Percentiles rank a stretch among this genome's conserved stretches.
These are phyloP conservation scores for Drosophila paranaensis DNA, from an alignment of 2,888 invertebrate species.

Conservation along the genomic window DNA sequence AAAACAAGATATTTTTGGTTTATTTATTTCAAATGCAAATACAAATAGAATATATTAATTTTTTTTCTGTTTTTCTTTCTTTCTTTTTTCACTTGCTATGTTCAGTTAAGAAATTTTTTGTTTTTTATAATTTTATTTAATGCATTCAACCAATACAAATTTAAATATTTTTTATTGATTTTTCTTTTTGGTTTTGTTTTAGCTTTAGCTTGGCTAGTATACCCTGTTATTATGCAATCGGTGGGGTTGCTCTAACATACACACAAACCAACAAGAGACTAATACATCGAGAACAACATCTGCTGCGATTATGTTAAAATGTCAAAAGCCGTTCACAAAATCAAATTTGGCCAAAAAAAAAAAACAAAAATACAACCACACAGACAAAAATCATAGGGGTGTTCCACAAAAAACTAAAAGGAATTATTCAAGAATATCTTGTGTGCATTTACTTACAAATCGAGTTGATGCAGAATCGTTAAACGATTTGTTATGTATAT, in stretches of 20 bases:
- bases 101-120: constrained; percentile 66
- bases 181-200: background rate
- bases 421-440: constrained; percentile 37
- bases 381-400: constrained; percentile 16
- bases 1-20: constrained; percentile 30
- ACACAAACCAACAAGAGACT: constrained; percentile 34
- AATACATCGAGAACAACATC: constrained; percentile 45
- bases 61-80: constrained; percentile 1
- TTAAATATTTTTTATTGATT: constrained; percentile 11
- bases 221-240: constrained; percentile 30
- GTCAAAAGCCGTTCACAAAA: constrained; percentile 52
- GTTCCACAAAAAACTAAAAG: constrained; percentile 11
- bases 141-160: constrained; percentile 27
- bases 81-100: constrained; percentile 54
- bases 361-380: constrained; percentile 16
- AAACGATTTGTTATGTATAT: constrained; percentile 31
- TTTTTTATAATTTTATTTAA: constrained; percentile 19
- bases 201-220: constrained; percentile 33
- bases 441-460: constrained; percentile 81
- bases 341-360: constrained; percentile 26
- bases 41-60: constrained; percentile 11
- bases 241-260: constrained; percentile 42
- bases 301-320: constrained; percentile 32
- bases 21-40: constrained; percentile 19
- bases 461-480: constrained; percentile 46